Evolutionary conservation across 2,797 vertebrate species (phyloP), one percentile per base, ranked within the genome.

Genomic region (Smutsia temminckii): DNA sequence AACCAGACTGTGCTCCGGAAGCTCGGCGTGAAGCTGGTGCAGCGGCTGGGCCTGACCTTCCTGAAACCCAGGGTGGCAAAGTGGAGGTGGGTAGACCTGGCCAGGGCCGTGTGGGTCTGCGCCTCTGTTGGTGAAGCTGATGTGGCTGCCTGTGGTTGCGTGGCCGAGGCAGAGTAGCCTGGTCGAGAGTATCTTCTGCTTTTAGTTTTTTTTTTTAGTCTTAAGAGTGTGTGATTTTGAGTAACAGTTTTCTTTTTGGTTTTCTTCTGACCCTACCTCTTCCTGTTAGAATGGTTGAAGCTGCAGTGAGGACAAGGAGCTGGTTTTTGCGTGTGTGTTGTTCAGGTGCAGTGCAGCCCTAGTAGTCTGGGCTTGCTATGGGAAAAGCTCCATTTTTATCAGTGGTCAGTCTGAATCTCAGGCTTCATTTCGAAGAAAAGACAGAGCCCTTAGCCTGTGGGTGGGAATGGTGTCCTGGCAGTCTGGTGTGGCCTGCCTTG

Each of bases 11-110:
- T 98, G 96, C 98, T 99, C 97, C 99, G 99, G 96, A 99, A 99
- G 83, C 98, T 99, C 1, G 98, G 98, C 4, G 98, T 99, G 97
- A 99, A 99, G 98, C 99, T 99, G 1, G 99, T 99, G 91, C 99
- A 99, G 96, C 98, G 99, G 9, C 99, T 99, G 13, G 99, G 99
- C 4, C 98, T 99, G 97, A 99, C 99, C 0, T 99, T 99, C 97
- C 98, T 99, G 88, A 99, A 99, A 97, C 99, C 99, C 0, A 99
- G 99, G 81, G 98, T 99, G 96, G 99, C 99, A 0, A 98, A 98
- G 32, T 99, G 99, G 99, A 99, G 99, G 99, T 99, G 75, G 98
- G 98, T 98, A 69, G 55, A 40, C 27, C 1, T 2, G n/a, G 18
- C 11, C 6, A 46, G 1, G 3, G 27, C n/a, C 0, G 0, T 17